These are phyloP conservation scores for Andrena trimmerana DNA, from an alignment of 2,888 invertebrate species.

Conservation along the genomic window DNA sequence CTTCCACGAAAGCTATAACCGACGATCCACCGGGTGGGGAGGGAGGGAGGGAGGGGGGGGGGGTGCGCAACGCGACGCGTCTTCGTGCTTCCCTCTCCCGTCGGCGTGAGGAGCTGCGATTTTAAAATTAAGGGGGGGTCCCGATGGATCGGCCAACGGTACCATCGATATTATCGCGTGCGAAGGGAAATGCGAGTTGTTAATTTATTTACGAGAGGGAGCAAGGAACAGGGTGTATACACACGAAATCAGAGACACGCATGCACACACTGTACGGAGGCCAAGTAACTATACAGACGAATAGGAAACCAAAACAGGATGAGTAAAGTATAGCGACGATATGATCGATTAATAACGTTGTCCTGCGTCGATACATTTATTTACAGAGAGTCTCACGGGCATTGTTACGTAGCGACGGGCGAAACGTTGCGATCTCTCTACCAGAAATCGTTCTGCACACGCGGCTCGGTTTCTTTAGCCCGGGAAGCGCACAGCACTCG, in stretches of 20 bases:
- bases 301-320: neutral
- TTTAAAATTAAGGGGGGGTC: constrained; percentile 22
- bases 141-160: constrained; percentile 9
- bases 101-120: constrained; percentile 3
- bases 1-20: constrained; percentile 46
- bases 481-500: constrained; percentile 57
- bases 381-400: constrained; percentile 34
- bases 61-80: constrained; percentile 10
- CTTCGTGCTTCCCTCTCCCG: neutral
- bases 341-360: constrained; percentile 17
- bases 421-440: constrained; percentile 27
- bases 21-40: constrained; percentile 24
- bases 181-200: constrained; percentile 1
- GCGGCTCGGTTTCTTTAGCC: constrained; percentile 33
- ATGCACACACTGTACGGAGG: neutral
- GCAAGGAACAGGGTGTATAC: constrained; percentile 15
- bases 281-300: neutral
- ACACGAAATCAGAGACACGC: neutral
- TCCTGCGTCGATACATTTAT: constrained; percentile 13
- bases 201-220: constrained; percentile 46
- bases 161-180: constrained; percentile 13
- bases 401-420: constrained; percentile 35
- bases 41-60: constrained; percentile 1
- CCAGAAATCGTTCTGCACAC: constrained; percentile 2
- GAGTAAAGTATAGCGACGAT: neutral